Percentiles rank a stretch among this genome's conserved stretches.
phyloP scores from a whole-genome alignment of 2,888 invertebrate genomes.

The Drosophila lutescens region DNA sequence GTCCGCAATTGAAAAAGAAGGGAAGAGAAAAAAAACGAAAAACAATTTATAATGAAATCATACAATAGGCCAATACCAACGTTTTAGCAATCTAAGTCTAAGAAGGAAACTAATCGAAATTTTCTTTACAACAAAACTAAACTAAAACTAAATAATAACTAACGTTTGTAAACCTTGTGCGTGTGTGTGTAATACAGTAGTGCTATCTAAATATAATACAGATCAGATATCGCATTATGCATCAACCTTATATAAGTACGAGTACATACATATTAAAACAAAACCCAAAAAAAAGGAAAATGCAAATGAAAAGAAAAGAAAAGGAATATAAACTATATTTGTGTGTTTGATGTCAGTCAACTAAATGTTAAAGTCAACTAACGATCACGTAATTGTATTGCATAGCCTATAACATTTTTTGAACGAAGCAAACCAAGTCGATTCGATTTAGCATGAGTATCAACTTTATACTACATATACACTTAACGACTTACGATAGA shows the following conservation, averaged over 20 bases:
- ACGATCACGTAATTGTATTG: slow-evolving; percentile 45
- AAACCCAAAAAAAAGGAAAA: slow-evolving; percentile 12
- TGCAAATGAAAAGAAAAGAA: not conserved
- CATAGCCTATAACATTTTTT: slow-evolving; percentile 46
- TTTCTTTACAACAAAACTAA: slow-evolving; percentile 37
- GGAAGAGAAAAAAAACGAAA: not conserved
- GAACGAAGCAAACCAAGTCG: slow-evolving; percentile 38
- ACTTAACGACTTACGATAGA: slow-evolving; percentile 22
- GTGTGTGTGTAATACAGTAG: slow-evolving; percentile 46
- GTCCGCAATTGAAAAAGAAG: slow-evolving; percentile 9
- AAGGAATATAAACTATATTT: slow-evolving; percentile 40
- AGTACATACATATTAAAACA: slow-evolving; percentile 41
- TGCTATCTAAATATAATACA: slow-evolving; percentile 30
- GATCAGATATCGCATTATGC: slow-evolving; percentile 44
- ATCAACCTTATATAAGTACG: slow-evolving; percentile 45
- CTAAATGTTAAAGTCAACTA: slow-evolving; percentile 63
- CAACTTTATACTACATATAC: slow-evolving; percentile 44
- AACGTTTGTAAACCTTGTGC: slow-evolving; percentile 45
- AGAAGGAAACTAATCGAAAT: slow-evolving; percentile 41
- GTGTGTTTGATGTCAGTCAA: slow-evolving; percentile 64
- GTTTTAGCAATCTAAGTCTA: slow-evolving; percentile 48
- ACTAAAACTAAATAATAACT: slow-evolving; percentile 18
- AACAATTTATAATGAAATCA: slow-evolving; percentile 25
- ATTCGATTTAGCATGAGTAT: slow-evolving; percentile 45
- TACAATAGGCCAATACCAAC: slow-evolving; percentile 53